A percentile compares a stretch with the other conserved stretches of the same genome.
Conservation (phyloP, 2,888 invertebrate species). For the Drosophila barbarae region DNA sequence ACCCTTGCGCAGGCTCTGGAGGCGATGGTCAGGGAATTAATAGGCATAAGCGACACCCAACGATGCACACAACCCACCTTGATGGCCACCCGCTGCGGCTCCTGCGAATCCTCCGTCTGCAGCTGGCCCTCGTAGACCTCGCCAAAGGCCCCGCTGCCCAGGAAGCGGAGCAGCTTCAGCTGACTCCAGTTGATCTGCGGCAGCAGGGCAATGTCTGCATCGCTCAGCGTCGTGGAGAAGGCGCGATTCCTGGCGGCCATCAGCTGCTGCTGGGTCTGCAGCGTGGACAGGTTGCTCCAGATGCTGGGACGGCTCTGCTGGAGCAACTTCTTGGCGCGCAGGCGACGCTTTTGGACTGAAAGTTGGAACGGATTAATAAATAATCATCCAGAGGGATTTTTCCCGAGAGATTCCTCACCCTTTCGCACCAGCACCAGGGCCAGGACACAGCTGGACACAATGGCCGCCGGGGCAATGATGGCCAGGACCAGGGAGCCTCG, state of each 20-base stretch:
- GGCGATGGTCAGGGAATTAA: neutral
- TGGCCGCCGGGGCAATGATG: constrained; percentile 82
- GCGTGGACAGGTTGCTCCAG: constrained; percentile 91
- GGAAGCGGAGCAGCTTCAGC: constrained; percentile 91
- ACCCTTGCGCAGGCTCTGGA: constrained; percentile 92
- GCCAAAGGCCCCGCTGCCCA: constrained; percentile 98
- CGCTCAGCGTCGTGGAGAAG: constrained; percentile 89
- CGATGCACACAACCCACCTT: constrained; percentile 82
- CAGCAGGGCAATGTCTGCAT: constrained; percentile 88
- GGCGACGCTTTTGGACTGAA: constrained; percentile 83
- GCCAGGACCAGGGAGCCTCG: constrained; percentile 82
- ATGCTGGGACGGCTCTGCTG: constrained; percentile 81
- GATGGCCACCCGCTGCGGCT: constrained; percentile 91
- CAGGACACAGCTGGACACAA: constrained; percentile 76
- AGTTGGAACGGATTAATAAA: neutral
- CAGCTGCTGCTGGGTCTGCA: constrained; percentile 83
- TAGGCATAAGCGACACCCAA: fast-evolving
- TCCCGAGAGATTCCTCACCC: constrained; percentile 52
- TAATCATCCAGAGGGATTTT: fast-evolving
- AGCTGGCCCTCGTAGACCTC: constrained; percentile 97
- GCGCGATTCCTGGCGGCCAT: constrained; percentile 84
- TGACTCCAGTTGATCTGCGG: constrained; percentile 93
- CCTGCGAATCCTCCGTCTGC: constrained; percentile 83
- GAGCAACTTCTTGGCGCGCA: constrained; percentile 86
- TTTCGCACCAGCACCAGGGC: constrained; percentile 72